These are phyloP conservation scores for Drosophila truncata DNA, from an alignment of 1,140 invertebrate genomes.

Conservation along the genomic window DNA sequence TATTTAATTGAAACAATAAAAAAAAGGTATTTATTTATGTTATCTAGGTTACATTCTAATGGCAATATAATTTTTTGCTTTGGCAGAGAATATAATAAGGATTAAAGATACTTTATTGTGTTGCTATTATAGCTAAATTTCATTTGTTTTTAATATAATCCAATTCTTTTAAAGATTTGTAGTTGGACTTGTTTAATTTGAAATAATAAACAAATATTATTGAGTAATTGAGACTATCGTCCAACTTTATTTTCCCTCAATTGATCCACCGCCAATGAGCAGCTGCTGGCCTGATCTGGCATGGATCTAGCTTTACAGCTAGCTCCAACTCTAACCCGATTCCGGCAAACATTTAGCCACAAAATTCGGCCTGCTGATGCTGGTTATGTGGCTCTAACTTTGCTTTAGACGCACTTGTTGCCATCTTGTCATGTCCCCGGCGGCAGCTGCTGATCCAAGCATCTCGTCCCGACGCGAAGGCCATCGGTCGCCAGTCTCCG, in stretches of 20 bases:
- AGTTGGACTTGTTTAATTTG: not conserved
- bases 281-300: constrained; percentile 19
- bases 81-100: not conserved
- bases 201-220: too few species aligned
- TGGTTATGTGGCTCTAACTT: constrained; percentile 26
- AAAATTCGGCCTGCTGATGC: constrained; percentile 28
- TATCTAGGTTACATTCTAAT: not conserved
- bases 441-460: constrained; percentile 41
- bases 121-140: not conserved
- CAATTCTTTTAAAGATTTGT: not conserved
- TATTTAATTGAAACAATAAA: not conserved
- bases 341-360: constrained; percentile 27
- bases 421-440: constrained; percentile 32
- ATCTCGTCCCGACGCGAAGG: constrained; percentile 50
- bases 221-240: not conserved
- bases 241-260: not conserved
- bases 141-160: not conserved
- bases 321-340: not conserved
- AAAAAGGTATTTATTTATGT: not conserved
- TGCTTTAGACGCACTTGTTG: constrained; percentile 43
- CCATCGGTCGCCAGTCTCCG: constrained; percentile 48
- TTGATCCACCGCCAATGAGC: constrained; percentile 8
- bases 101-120: not conserved
- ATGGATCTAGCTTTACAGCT: constrained; percentile 12
- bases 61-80: not conserved